Evolutionary conservation across 2,113 vertebrate genomes (phyloP), one percentile per base, ranked within the genome.

Genomic region (Pardalotus punctatus): DNA sequence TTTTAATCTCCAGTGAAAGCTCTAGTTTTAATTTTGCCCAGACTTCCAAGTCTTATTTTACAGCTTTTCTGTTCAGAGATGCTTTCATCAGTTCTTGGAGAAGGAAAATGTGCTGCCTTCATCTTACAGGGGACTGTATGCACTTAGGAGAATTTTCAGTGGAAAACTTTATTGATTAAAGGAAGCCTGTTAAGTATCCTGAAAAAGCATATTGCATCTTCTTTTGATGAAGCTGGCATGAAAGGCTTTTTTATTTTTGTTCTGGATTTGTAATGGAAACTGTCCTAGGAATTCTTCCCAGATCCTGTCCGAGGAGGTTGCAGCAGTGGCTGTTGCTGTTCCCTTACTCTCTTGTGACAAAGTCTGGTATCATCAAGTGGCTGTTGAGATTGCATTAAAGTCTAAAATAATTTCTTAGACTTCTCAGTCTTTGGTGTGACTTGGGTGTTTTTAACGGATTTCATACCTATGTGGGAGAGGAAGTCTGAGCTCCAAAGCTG

Each of bases 291-390:
- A 45, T 33, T 40, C 36, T 23, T 87, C 20, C 58, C n/a, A 38
- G n/a, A 15, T 21, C 2, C n/a, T 33, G 19, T 7, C 9, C 27
- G 58, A 38, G 12, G 64, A 83, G 11, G 16, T 2, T 60, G 61
- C 61, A 53, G 73, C 31, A 8, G 31, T n/a, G 47, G 43, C 29
- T 35, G 0, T 3, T 2, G 29, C 38, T 85, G 40, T 77, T 65
- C 0, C 51, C 4, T 1, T 36, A 4, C 18, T 66, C 20, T n/a
- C 38, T 25, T 15, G 3, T 9, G 35, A 36, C 1, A 0, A 54
- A 23, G 5, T 29, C 2, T 0, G 23, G 10, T 28, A 10, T 66
- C 21, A 33, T 67, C 43, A 38, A 27, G 62, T 42, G 28, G 36
- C 45, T 91, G 20, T 48, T 65, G 36, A 79, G 17, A 12, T 6